Evolutionary conservation across 2,113 vertebrate genomes (phyloP).

Genomic region (Strigops habroptila): DNA sequence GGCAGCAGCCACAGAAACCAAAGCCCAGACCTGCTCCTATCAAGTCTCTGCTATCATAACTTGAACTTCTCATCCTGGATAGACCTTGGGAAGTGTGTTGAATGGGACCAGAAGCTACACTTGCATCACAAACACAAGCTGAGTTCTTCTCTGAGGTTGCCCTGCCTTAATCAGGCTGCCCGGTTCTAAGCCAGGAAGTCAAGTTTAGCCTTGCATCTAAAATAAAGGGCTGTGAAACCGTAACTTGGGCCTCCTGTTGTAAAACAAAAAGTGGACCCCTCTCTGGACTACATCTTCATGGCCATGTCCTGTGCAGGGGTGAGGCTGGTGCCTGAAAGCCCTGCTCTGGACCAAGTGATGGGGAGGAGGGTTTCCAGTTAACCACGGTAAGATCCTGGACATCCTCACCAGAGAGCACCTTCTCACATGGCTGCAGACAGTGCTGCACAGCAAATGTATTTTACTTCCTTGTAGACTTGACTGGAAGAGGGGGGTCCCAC

Average conservation of each 20-base stretch:
- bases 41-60: neutral
- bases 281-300: neutral
- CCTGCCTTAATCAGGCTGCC: neutral
- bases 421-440: neutral
- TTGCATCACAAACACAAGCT: neutral
- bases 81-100: neutral
- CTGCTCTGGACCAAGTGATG: neutral
- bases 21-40: neutral
- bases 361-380: neutral
- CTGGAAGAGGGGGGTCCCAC: rapidly evolving
- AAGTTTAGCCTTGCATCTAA: neutral
- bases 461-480: neutral
- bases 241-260: neutral
- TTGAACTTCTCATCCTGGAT: rapidly evolving
- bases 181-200: neutral
- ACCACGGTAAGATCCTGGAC: neutral
- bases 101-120: neutral
- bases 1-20: neutral
- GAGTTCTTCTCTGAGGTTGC: neutral
- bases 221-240: neutral
- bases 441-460: neutral
- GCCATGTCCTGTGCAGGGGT: neutral
- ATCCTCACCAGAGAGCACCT: neutral
- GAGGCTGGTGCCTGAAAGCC: neutral
- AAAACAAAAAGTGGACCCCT: neutral